phyloP scores from a whole-genome alignment of 2,888 invertebrate genomes.

The Steromphala cineraria region DNA sequence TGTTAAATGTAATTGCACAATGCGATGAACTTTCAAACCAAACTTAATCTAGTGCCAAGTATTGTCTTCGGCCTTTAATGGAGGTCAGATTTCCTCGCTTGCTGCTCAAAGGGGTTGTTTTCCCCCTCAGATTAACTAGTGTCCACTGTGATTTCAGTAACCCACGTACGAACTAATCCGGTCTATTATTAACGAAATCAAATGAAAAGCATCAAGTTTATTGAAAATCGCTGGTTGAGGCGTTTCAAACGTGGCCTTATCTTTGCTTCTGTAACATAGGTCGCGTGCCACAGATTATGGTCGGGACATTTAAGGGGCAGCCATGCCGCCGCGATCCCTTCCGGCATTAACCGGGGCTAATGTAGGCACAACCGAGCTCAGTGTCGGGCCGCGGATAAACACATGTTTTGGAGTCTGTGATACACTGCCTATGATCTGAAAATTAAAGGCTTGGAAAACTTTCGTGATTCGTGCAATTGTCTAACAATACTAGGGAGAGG shows the following conservation, averaged over 20 bases:
- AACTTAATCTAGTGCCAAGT: neutral
- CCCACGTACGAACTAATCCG: neutral
- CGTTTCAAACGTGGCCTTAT: conserved; percentile 5
- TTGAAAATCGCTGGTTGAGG: neutral
- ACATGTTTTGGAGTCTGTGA: conserved; percentile 16
- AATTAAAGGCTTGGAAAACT: conserved; percentile 19
- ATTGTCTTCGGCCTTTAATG: neutral
- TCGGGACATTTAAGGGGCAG: neutral
- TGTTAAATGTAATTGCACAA: neutral
- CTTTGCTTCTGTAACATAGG: neutral
- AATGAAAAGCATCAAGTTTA: neutral
- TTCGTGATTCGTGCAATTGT: conserved; percentile 21
- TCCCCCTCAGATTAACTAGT: neutral
- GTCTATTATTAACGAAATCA: neutral
- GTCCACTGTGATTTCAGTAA: neutral
- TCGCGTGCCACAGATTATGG: conserved; percentile 21
- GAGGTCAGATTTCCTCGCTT: neutral
- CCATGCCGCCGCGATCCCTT: neutral
- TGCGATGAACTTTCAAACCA: neutral
- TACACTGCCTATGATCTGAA: conserved; percentile 9
- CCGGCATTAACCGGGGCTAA: conserved; percentile 17
- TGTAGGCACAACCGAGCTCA: conserved; percentile 6
- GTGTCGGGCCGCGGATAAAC: conserved; percentile 12
- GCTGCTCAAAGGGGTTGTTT: neutral
- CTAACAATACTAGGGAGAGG: neutral